phyloP scores from a whole-genome alignment of 2,888 invertebrate species.

The Helicoverpa assulta region DNA sequence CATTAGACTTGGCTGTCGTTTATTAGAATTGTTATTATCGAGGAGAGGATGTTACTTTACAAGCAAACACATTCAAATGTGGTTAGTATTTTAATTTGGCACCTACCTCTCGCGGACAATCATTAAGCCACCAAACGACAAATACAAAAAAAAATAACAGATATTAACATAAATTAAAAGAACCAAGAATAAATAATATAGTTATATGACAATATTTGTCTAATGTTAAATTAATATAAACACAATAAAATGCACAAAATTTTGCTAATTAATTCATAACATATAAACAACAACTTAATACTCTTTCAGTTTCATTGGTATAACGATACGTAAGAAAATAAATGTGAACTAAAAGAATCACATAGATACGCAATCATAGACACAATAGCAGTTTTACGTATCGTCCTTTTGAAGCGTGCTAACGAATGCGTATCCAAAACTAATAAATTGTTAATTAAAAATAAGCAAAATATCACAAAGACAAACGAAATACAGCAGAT shows the following conservation, averaged over 20 bases:
- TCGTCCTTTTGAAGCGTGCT: background rate
- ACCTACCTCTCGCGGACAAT: slow-evolving; percentile 57
- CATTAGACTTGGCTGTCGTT: slow-evolving; percentile 27
- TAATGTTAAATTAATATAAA: slow-evolving; percentile 42
- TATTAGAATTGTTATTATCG: background rate
- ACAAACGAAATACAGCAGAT: slow-evolving; percentile 39
- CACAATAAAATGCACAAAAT: slow-evolving; percentile 43
- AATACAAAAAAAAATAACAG: slow-evolving; percentile 32
- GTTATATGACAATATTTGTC: slow-evolving; percentile 40
- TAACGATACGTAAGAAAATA: slow-evolving; percentile 45
- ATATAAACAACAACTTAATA: slow-evolving; percentile 49
- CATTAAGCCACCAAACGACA: slow-evolving; percentile 52
- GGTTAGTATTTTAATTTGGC: slow-evolving; percentile 64
- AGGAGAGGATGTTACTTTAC: slow-evolving; percentile 5
- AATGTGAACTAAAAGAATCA: slow-evolving; percentile 45
- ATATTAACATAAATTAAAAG: slow-evolving; percentile 40
- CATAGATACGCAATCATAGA: slow-evolving; percentile 34
- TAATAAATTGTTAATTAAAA: slow-evolving; percentile 24
- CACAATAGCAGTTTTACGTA: background rate
- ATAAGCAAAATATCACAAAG: slow-evolving; percentile 53
- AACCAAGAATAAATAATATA: slow-evolving; percentile 51
- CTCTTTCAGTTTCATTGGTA: slow-evolving; percentile 58
- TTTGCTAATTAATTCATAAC: slow-evolving; percentile 49
- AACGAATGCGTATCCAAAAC: slow-evolving; percentile 31
- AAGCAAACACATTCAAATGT: slow-evolving; percentile 42